Base-by-base conservation (phyloP, 2,113 vertebrate genomes). In the Okapia johnstoni region DNA sequence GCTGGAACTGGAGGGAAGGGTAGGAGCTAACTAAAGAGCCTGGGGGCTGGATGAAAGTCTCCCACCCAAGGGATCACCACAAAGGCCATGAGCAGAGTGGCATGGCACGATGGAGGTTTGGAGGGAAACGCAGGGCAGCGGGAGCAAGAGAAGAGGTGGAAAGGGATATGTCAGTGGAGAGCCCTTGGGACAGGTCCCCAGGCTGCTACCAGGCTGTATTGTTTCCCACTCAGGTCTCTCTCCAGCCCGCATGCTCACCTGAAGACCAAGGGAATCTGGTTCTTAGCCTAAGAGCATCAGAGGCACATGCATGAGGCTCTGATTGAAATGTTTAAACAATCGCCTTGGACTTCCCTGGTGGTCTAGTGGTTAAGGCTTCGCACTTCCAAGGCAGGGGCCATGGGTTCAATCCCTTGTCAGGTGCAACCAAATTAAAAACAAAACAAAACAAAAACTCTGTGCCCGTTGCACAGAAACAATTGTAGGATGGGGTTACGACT, bases 61-160 rank as follows among this genome's bases (percentile, higher is more conserved):
- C 40, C 10, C 6, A 43, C 7, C 9, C 0, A 6, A 88, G 36
- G 30, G 26, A 12, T 28, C 3, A 8, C 40, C 21, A 9, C n/a
- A 36, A 70, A 81, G 70, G 30, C 85, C 6, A 0, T 13, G 25
- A 81, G 66, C 46, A 14, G 15, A 1, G 54, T 17, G 25, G 36
- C 2, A 13, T 0, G 1, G 48, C 2, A 23, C 0, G 0, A 0
- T 5, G 13, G 57, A 15, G 12, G 21, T 7, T 0, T 30, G 26
- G 21, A 58, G 6, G 16, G 55, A 23, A 15, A 17, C 0, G 0
- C 1, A 2, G 30, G 11, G 3, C 48, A 11, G 66, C 5, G 3
- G 28, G 10, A 28, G 16, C 61, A 55, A 43, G 52, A 25, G 5
- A 85, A 40, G 70, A 54, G 8, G 25, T 9, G 0, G 2, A 7